Evolutionary conservation across 2,113 vertebrate genomes (phyloP).

Genomic region (Lonchura striata): DNA sequence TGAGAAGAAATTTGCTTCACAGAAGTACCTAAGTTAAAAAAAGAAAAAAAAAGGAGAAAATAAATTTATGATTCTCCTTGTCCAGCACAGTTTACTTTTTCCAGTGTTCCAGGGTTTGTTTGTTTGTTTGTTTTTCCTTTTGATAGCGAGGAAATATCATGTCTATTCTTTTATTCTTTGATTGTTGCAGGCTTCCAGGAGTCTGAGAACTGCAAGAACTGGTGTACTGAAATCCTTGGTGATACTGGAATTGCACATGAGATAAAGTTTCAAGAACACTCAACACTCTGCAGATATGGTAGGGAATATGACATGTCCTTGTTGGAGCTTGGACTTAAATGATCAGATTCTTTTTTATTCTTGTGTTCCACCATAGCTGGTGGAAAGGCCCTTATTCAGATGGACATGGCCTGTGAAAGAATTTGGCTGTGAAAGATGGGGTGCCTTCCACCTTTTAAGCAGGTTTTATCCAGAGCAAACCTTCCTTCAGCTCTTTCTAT

Average conservation of each 20-base stretch:
- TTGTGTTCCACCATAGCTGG: background rate
- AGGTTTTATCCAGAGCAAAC: background rate
- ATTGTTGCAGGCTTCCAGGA: background rate
- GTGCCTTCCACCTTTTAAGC: background rate
- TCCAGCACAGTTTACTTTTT: background rate
- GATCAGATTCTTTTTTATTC: background rate
- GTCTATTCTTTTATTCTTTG: background rate
- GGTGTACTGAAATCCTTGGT: background rate
- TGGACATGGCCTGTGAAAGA: background rate
- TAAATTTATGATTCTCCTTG: background rate
- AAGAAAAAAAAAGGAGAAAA: too few relatives aligned
- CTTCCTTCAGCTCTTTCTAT: background rate
- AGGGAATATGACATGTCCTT: background rate
- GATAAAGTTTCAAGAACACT: background rate
- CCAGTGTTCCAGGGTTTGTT: background rate
- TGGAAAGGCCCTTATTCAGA: background rate
- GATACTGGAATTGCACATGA: background rate
- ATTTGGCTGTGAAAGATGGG: background rate
- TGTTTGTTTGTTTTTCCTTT: background rate
- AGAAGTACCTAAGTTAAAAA: background rate
- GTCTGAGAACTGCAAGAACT: background rate
- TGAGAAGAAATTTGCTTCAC: background rate
- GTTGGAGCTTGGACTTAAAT: background rate
- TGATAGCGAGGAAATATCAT: background rate
- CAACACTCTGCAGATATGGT: background rate